Evolutionary conservation across 1,140 invertebrate species (phyloP).

Genomic region (Habropoda laboriosa): DNA sequence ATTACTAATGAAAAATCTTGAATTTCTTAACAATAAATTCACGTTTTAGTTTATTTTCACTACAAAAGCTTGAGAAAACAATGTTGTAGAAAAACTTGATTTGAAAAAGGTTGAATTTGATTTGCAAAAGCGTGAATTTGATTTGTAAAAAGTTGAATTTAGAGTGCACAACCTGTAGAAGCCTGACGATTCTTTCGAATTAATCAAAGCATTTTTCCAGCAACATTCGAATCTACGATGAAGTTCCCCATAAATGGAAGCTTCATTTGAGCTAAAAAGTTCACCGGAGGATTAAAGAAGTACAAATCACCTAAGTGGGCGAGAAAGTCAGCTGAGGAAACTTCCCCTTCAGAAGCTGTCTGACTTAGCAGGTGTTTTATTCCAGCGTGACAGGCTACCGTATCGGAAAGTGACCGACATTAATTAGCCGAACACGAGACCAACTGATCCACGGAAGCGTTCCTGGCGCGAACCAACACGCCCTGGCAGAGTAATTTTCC

Average conservation of each 20-base stretch:
- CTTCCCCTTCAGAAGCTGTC: slow-evolving; percentile 1
- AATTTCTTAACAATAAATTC: too few relatives aligned
- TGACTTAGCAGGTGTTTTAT: neutral
- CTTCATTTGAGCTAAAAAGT: neutral
- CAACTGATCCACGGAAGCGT: neutral
- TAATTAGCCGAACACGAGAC: slow-evolving; percentile 25
- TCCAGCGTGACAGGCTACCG: neutral
- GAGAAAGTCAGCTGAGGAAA: neutral
- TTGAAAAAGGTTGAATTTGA: too few relatives aligned
- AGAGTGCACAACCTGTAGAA: too few relatives aligned
- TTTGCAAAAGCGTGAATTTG: too few relatives aligned
- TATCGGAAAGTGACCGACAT: slow-evolving; percentile 20
- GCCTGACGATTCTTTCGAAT: neutral
- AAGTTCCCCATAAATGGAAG: neutral
- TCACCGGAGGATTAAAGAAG: neutral
- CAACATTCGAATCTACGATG: neutral
- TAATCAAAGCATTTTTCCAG: neutral
- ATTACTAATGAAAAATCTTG: too few relatives aligned
- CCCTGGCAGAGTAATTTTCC: slow-evolving; percentile 27
- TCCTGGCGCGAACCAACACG: neutral
- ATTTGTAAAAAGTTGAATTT: too few relatives aligned
- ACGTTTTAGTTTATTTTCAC: too few relatives aligned
- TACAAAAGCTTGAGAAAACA: too few relatives aligned
- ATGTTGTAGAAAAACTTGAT: too few relatives aligned
- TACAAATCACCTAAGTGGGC: neutral